Evolutionary conservation across 2,888 invertebrate genomes (phyloP).

Genomic region (Drosophila ochracea): DNA sequence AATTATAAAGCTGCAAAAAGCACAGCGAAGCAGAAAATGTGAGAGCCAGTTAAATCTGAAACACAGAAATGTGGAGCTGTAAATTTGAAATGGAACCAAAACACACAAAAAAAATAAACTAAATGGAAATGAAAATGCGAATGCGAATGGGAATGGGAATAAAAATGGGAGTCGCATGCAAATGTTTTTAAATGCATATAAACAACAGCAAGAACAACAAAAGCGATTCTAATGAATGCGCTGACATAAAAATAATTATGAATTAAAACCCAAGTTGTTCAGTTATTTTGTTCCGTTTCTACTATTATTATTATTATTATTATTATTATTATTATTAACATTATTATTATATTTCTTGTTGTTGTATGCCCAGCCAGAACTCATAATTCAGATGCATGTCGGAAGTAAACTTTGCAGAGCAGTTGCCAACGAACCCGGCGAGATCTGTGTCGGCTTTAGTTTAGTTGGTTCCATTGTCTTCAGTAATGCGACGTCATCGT

Average conservation of each 20-base stretch:
- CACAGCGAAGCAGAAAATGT: conserved; percentile 55
- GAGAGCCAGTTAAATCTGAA: conserved; percentile 51
- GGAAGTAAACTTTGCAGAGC: conserved; percentile 51
- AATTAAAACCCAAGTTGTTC: conserved; percentile 73
- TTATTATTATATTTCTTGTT: conserved; percentile 2
- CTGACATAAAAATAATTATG: conserved; percentile 80
- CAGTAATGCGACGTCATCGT: conserved; percentile 77
- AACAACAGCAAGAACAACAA: conserved; percentile 23
- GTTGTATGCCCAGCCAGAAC: conserved; percentile 33
- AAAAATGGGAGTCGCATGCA: conserved; percentile 31
- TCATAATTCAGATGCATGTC: conserved; percentile 79
- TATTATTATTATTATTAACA: conserved; percentile 26
- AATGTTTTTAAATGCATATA: conserved; percentile 32
- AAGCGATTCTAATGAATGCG: conserved; percentile 70
- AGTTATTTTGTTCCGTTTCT: conserved; percentile 35
- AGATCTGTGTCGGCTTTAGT: conserved; percentile 67
- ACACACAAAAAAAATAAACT: conserved; percentile 1
- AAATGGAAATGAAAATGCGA: conserved; percentile 35
- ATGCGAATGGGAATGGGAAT: conserved; percentile 17
- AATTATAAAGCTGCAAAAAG: conserved; percentile 57
- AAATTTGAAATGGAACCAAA: conserved; percentile 54
- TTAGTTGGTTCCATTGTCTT: conserved; percentile 72
- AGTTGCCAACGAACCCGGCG: conserved; percentile 74
- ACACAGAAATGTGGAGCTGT: conserved; percentile 50
- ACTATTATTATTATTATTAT: conserved; percentile 9